Conservation (phyloP, 2,113 vertebrate species). For the Cololabis saira region DNA sequence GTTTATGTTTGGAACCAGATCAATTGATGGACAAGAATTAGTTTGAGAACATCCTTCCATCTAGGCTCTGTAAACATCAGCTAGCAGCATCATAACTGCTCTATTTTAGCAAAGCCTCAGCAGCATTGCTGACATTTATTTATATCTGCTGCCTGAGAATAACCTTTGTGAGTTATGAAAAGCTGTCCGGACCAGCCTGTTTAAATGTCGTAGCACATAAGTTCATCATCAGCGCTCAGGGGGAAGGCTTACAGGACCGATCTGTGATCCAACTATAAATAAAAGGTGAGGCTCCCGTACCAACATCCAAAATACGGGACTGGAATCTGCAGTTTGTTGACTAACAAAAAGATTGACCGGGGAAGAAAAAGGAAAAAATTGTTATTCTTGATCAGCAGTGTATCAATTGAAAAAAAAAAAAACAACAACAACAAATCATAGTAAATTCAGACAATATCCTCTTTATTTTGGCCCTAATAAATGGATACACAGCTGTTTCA, state of each 20-base stretch:
- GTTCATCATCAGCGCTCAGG: conserved; percentile 62
- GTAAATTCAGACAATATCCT: not conserved
- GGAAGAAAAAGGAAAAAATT: not conserved
- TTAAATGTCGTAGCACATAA: conserved; percentile 74
- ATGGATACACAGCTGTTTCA: conserved; percentile 33
- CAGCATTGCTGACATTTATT: conserved; percentile 71
- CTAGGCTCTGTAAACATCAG: conserved; percentile 66
- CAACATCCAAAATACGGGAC: conserved; percentile 14
- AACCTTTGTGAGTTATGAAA: conserved; percentile 76
- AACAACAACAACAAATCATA: not conserved
- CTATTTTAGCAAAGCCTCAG: conserved; percentile 58
- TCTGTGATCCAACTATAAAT: conserved; percentile 52
- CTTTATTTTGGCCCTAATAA: conserved; percentile 27
- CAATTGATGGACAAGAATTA: conserved; percentile 16
- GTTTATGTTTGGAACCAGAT: conserved; percentile 22
- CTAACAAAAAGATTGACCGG: not conserved
- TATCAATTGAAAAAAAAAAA: not conserved
- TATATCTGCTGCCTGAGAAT: conserved; percentile 68
- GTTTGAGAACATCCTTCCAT: conserved; percentile 40
- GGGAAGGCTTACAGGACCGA: conserved; percentile 52
- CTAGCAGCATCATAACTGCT: conserved; percentile 57
- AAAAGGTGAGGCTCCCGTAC: conserved; percentile 20
- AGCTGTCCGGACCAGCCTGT: conserved; percentile 59
- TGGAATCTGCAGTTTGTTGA: not conserved
- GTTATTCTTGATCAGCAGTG: conserved; percentile 10